Conservation (phyloP, 37 sponge, comb jelly and placozoan genomes). For the Beroe ovata region DNA sequence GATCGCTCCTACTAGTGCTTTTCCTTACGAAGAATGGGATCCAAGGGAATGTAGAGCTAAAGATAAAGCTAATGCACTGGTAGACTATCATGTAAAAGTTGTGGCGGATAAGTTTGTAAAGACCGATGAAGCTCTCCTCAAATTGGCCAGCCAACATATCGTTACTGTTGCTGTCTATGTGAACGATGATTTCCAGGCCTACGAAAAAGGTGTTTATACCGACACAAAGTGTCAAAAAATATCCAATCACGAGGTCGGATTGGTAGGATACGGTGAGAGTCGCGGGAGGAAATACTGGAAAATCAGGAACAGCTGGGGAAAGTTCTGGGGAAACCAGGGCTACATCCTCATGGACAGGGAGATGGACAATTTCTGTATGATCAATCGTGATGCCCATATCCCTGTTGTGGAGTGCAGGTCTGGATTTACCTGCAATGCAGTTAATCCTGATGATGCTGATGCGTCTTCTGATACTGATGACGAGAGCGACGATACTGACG, state of each 20-base stretch:
- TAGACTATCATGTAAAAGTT: not conserved
- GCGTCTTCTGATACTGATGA: not conserved
- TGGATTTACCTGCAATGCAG: not conserved
- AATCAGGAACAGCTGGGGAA: constrained; percentile 65
- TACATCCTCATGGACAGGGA: constrained; percentile 42
- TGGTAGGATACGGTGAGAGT: constrained; percentile 23
- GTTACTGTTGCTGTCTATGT: constrained; percentile 37
- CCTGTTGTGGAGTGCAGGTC: not conserved
- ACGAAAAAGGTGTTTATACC: not conserved
- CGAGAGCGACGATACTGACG: not conserved
- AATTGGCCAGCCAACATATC: not conserved
- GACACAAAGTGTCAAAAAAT: not conserved
- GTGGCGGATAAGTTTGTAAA: not conserved
- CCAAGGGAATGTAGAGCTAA: not conserved
- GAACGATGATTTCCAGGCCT: constrained; percentile 1
- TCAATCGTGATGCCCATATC: not conserved
- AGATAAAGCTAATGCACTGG: not conserved
- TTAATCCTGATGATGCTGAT: not conserved
- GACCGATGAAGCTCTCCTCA: not conserved
- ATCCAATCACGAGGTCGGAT: constrained; percentile 18
- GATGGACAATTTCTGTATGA: constrained; percentile 6
- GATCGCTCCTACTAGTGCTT: constrained; percentile 35
- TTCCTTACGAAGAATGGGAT: not conserved
- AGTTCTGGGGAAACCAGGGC: constrained; percentile 6
- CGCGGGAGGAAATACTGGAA: not conserved